Percentiles rank a stretch among this genome's conserved stretches.
These are phyloP conservation scores for Phanerotoma sp. DNA, from an alignment of 2,888 invertebrate species.

Conservation along the genomic window DNA sequence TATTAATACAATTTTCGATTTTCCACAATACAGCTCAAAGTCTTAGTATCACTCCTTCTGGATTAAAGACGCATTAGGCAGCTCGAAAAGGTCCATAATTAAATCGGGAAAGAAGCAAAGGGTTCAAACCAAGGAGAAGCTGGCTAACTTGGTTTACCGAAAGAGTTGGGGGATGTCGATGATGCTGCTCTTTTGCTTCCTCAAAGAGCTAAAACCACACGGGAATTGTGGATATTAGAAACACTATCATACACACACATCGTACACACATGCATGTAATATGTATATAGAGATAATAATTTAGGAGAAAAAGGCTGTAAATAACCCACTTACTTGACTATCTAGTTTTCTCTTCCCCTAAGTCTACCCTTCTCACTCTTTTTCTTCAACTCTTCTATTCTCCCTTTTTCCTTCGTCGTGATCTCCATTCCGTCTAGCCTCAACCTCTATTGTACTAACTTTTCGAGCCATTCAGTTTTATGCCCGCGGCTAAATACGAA, in stretches of 20 bases:
- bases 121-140: slow-evolving; percentile 52
- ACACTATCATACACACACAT: not conserved
- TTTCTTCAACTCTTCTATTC: not conserved
- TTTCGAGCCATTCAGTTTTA: slow-evolving; percentile 50
- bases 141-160: slow-evolving; percentile 53
- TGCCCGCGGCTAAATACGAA: slow-evolving; percentile 45
- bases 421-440: slow-evolving; percentile 1
- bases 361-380: not conserved
- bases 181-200: slow-evolving; percentile 47
- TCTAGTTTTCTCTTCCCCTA: too few relatives aligned
- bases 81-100: slow-evolving; percentile 53
- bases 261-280: not conserved
- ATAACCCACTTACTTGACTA: too few relatives aligned
- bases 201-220: slow-evolving; percentile 39
- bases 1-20: slow-evolving; percentile 32
- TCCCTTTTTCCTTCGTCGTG: not conserved
- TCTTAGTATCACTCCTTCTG: slow-evolving; percentile 33
- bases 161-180: slow-evolving; percentile 34
- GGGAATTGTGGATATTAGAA: slow-evolving; percentile 10
- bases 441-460: slow-evolving; percentile 47
- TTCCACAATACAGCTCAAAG: slow-evolving; percentile 29
- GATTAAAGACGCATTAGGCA: slow-evolving; percentile 54
- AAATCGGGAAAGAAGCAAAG: slow-evolving; percentile 56
- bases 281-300: slow-evolving; percentile 1
- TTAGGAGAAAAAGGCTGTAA: slow-evolving; percentile 3